A percentile compares a stretch with the other conserved stretches of the same genome.
Evolutionary conservation across 1,140 invertebrate genomes (phyloP).

Genomic region (Pseudachorutes palmiensis): DNA sequence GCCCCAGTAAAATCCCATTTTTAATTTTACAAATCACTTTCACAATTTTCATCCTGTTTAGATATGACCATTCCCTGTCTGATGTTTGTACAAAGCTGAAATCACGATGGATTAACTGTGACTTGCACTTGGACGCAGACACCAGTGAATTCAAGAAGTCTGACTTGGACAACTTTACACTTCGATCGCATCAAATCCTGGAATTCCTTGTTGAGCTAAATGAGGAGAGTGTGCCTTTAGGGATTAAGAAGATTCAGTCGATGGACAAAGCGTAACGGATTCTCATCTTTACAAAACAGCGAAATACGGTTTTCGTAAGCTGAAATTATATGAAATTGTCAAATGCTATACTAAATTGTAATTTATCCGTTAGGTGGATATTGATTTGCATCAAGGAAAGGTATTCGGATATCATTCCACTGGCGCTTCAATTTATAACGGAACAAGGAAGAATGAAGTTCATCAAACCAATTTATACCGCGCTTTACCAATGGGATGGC

Average conservation of each 20-base stretch:
- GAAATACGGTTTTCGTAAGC: slow-evolving; percentile 56
- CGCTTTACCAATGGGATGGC: slow-evolving; percentile 55
- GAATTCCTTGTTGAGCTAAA: slow-evolving; percentile 62
- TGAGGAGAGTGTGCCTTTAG: slow-evolving; percentile 48
- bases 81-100: slow-evolving; percentile 55
- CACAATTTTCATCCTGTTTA: slow-evolving; percentile 38
- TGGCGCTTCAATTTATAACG: slow-evolving; percentile 66
- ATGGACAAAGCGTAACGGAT: slow-evolving; percentile 60
- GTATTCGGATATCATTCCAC: slow-evolving; percentile 56
- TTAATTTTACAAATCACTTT: not conserved
- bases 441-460: slow-evolving; percentile 82
- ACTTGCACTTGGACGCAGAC: slow-evolving; percentile 33
- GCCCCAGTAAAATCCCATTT: slow-evolving; percentile 55
- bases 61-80: slow-evolving; percentile 61
- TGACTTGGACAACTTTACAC: slow-evolving; percentile 53
- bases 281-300: slow-evolving; percentile 59
- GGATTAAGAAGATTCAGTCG: slow-evolving; percentile 52
- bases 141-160: slow-evolving; percentile 44
- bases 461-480: slow-evolving; percentile 31
- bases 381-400: slow-evolving; percentile 63
- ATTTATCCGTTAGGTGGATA: slow-evolving; percentile 53
- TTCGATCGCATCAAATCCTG: slow-evolving; percentile 54
- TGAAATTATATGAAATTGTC: slow-evolving; percentile 7
- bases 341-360: no score
- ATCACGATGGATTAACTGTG: slow-evolving; percentile 50